Evolutionary conservation across 2,888 invertebrate species (phyloP).

Genomic region (Prenolepis imparis): DNA sequence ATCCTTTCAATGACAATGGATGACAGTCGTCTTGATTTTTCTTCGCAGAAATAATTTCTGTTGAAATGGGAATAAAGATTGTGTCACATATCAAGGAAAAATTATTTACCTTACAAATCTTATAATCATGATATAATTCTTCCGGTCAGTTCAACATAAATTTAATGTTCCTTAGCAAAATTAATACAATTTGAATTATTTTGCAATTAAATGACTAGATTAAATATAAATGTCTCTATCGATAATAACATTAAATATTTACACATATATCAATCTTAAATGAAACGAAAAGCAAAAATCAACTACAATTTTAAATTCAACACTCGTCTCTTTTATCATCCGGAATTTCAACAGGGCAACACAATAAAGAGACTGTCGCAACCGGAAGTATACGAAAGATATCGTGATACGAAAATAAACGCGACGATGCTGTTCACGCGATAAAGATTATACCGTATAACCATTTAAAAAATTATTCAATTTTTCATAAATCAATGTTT

Average conservation of each 20-base stretch:
- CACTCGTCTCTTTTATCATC: background rate
- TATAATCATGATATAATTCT: background rate
- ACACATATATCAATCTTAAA: conserved; percentile 4
- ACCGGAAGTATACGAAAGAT: conserved; percentile 69
- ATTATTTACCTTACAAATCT: background rate
- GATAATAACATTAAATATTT: background rate
- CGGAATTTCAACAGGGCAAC: conserved; percentile 48
- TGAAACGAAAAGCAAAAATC: conserved; percentile 14
- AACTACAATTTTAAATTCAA: background rate
- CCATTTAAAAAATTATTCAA: too few relatives aligned
- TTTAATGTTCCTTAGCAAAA: background rate
- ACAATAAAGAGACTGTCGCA: conserved; percentile 59
- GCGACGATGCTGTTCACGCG: conserved; percentile 41
- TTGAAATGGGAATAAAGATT: background rate
- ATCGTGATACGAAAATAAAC: conserved; percentile 57
- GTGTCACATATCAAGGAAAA: background rate
- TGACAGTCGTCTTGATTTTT: background rate
- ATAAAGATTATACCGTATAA: conserved; percentile 54
- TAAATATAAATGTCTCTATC: conserved; percentile 1
- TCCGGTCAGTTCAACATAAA: background rate
- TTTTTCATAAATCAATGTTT: too few relatives aligned
- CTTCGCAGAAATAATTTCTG: conserved; percentile 4
- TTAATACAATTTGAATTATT: background rate
- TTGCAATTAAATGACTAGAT: background rate
- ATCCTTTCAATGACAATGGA: background rate